Conservation (phyloP, 2,113 vertebrate species). For the Hystrix brachyura region DNA sequence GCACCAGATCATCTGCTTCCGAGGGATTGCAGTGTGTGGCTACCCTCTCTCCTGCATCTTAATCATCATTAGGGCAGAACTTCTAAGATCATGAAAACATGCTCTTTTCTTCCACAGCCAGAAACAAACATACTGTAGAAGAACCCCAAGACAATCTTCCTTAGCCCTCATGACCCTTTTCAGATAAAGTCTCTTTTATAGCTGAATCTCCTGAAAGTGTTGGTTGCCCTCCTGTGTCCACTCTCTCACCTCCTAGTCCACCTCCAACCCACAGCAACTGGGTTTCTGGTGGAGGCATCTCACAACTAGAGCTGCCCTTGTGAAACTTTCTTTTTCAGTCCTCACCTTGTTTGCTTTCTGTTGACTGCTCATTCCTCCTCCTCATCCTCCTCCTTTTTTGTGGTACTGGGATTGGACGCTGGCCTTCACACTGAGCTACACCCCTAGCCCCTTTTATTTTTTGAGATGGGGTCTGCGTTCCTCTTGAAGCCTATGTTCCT, state of each 20-base stretch:
- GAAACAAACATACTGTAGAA: not conserved
- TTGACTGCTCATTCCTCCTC: not conserved
- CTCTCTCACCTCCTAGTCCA: not conserved
- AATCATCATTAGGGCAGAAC: not conserved
- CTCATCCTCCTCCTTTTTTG: not conserved
- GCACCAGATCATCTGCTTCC: not conserved
- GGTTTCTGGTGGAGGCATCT: not conserved
- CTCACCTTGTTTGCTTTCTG: not conserved
- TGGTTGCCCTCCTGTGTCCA: not conserved
- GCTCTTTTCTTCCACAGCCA: not conserved
- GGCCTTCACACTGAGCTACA: not conserved
- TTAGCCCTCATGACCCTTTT: not conserved
- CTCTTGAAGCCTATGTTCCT: not conserved
- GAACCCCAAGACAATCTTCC: not conserved
- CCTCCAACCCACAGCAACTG: accelerated
- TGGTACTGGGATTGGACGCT: not conserved
- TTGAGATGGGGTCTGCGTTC: not conserved
- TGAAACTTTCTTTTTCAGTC: not conserved
- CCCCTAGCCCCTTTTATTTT: no score
- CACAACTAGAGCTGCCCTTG: not conserved
- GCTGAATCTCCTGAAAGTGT: not conserved
- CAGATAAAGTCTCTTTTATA: not conserved
- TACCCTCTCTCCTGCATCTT: not conserved
- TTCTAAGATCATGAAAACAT: not conserved
- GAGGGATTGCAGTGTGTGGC: not conserved